A percentile compares a stretch with the other conserved stretches of the same genome.
phyloP scores from a whole-genome alignment of 2,888 invertebrate species.

The Drosophila nr. perissopoda region DNA sequence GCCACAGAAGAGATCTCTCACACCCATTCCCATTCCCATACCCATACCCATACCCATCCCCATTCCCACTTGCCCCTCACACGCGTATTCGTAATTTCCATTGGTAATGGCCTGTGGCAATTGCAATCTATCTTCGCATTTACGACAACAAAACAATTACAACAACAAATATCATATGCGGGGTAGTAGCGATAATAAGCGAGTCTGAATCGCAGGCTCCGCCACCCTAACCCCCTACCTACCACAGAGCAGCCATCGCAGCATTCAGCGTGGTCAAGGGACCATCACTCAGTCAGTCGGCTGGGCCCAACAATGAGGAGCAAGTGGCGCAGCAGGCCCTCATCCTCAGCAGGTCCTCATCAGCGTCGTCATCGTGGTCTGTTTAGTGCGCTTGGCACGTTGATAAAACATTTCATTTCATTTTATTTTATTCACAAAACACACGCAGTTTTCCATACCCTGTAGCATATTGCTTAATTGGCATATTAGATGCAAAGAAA shows the following conservation, averaged over 20 bases:
- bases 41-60: neutral
- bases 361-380: conserved; percentile 20
- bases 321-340: neutral
- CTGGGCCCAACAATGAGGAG: neutral
- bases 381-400: conserved; percentile 76
- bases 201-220: conserved; percentile 23
- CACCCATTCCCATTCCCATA: neutral
- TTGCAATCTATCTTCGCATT: conserved; percentile 80
- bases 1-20: neutral
- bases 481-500: neutral
- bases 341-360: neutral
- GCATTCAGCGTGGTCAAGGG: conserved; percentile 55
- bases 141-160: conserved; percentile 81
- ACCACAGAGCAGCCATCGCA: neutral
- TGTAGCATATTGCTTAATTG: neutral
- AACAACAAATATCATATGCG: conserved; percentile 74
- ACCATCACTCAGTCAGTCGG: conserved; percentile 63
- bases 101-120: conserved; percentile 79
- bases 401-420: conserved; percentile 80
- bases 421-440: conserved; percentile 74
- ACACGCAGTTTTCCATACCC: conserved; percentile 60
- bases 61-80: neutral
- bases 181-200: conserved; percentile 61
- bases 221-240: neutral
- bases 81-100: conserved; percentile 55